A percentile compares a stretch with the other conserved stretches of the same genome.
phyloP scores from a whole-genome alignment of 37 sponge, comb jelly and placozoan genomes.

The Corticium candelabrum region DNA sequence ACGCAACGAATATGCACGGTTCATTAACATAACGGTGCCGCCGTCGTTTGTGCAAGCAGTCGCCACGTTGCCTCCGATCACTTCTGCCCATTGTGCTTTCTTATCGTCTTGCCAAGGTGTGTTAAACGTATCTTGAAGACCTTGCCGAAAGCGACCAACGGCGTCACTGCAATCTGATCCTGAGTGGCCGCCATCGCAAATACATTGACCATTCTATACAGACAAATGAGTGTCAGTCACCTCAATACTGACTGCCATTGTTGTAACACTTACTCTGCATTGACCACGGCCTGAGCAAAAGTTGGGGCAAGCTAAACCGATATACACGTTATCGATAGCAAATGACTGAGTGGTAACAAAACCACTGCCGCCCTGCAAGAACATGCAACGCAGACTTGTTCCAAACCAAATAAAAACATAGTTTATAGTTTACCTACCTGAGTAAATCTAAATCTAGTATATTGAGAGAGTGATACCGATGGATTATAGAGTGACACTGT shows the following conservation, averaged over 20 bases:
- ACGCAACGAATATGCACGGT: not conserved
- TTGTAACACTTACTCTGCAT: not conserved
- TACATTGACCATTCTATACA: not conserved
- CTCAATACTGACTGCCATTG: too few species aligned
- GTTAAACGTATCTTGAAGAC: not conserved
- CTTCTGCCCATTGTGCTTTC: not conserved
- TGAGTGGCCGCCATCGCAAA: not conserved
- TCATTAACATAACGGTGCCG: not conserved
- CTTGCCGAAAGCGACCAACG: not conserved
- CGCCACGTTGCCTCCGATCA: not conserved
- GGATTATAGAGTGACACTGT: not conserved
- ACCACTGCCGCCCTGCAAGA: too few species aligned
- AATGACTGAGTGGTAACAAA: not conserved
- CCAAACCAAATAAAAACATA: not conserved
- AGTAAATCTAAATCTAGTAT: not conserved
- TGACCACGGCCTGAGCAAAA: slow-evolving; percentile 2
- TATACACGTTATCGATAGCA: slow-evolving; percentile 2
- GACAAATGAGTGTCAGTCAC: too few species aligned
- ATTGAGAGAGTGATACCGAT: not conserved
- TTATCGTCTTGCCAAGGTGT: not conserved
- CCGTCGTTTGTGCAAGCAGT: not conserved
- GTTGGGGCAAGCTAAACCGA: not conserved
- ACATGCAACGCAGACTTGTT: too few species aligned
- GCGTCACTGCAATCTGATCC: not conserved
- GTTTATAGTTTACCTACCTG: too few species aligned